These are phyloP conservation scores for Danaus melanippus DNA, from an alignment of 1,140 invertebrate species.

Conservation along the genomic window DNA sequence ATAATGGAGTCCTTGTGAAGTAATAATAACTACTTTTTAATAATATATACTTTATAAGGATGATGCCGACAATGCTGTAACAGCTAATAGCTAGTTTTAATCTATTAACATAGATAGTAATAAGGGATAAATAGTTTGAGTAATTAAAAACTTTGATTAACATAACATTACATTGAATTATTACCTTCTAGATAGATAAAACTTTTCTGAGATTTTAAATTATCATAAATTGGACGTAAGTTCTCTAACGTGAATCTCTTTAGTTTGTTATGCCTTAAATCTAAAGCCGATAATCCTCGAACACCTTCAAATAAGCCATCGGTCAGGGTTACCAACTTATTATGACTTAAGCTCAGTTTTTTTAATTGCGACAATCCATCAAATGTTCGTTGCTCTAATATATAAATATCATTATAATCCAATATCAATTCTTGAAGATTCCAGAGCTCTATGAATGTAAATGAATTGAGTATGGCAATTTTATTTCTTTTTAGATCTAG, in stretches of 20 bases:
- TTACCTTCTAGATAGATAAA: conserved; percentile 82
- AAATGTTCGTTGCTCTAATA: conserved; percentile 80
- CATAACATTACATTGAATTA: too few species aligned
- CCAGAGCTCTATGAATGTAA: conserved; percentile 82
- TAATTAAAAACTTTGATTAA: too few species aligned
- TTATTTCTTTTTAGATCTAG: conserved; percentile 80
- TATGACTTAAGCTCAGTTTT: conserved; percentile 80
- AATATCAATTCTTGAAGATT: conserved; percentile 80
- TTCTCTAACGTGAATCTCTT: conserved; percentile 81
- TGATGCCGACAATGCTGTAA: too few species aligned
- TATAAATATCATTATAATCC: conserved; percentile 77
- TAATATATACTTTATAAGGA: too few species aligned
- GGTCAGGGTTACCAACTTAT: conserved; percentile 78
- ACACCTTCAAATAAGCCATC: conserved; percentile 78
- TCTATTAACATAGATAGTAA: too few species aligned
- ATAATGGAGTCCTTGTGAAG: too few species aligned
- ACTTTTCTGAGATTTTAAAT: conserved; percentile 78
- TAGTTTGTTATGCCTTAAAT: conserved; percentile 81
- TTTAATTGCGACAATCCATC: conserved; percentile 79
- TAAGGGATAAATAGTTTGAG: too few species aligned
- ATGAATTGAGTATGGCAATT: conserved; percentile 79
- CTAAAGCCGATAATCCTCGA: conserved; percentile 77
- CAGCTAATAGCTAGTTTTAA: too few species aligned
- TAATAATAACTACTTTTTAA: too few species aligned
- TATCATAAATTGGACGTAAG: conserved; percentile 81